Percentiles rank a stretch among this genome's conserved stretches.
Conservation (phyloP, 2,113 vertebrate species). For the Mastomys natalensis region DNA sequence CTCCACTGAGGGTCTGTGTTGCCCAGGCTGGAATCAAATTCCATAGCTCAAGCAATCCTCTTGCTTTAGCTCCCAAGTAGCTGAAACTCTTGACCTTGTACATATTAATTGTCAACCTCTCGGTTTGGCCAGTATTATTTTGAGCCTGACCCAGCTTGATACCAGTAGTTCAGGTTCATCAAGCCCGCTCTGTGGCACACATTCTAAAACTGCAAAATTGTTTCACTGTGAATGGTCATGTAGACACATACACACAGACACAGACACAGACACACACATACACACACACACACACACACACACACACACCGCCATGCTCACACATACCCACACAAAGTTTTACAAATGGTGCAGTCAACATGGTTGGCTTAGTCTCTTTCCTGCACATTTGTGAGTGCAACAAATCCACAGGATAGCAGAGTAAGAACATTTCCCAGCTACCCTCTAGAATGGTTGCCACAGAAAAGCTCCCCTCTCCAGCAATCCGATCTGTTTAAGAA, state of each 20-base stretch:
- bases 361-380: background rate
- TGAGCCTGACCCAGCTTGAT: background rate
- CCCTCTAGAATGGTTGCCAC: background rate
- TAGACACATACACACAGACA: too few relatives aligned
- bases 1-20: background rate
- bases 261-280: too few relatives aligned
- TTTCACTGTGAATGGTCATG: background rate
- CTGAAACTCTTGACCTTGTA: background rate
- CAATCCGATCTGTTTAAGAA: background rate
- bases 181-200: background rate
- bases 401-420: background rate
- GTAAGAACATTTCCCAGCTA: background rate
- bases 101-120: background rate
- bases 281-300: too few relatives aligned
- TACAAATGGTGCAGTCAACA: background rate
- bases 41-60: background rate
- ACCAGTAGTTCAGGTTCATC: background rate
- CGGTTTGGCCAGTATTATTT: background rate
- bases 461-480: background rate
- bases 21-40: background rate
- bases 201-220: background rate
- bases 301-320: too few relatives aligned
- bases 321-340: background rate
- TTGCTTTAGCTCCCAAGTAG: background rate
- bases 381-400: background rate